Evolutionary conservation across 30 jellyfish, hydroid and myxozoan genomes (phyloP), one percentile per base, ranked within the genome.

Genomic region (Mastigias papua): DNA sequence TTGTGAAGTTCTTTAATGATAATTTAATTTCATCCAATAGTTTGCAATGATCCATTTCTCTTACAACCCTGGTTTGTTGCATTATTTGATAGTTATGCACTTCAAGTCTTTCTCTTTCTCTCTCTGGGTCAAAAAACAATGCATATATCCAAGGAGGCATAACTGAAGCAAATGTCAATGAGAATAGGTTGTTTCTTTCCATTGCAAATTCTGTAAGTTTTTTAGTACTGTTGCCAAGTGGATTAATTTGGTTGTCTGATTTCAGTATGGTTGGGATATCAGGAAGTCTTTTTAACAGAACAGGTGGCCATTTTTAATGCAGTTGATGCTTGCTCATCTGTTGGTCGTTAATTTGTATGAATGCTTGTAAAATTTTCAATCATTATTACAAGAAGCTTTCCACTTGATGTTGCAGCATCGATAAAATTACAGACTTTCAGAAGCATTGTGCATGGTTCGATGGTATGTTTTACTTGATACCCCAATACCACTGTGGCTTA

Each of bases 221-320:
- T 46, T 8, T 46, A 16, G 16, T 46, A 16, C 16, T 46, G 13
- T 6, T 6, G 8, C 60, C 60, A 8, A 6, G 13, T 46, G 60
- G 60, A 25, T 22, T 23, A 16, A 73, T 69, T 8, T 10, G 9
- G 54, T 23, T n/a, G 8, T 6, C 60, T 46, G 60, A 6, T 8
- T 8, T 6, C 60, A 6, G 60, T 6, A 46, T 46, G 60, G 8
- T 74, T 75, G 86, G 86, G 25, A 75, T 30, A 20, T 49, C 48
- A 25, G 48, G 86, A 46, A 54, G 25, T 21, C 62, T 70, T 33
- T 75, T 75, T 51, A 75, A 23, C 19, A 75, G 86, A 28, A 75
- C 31, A 10, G 86, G n/a, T 75, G 15, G 86, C 86, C 86, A 75
- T 75, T 20, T 46, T 75, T 13, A 22, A 35, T 75, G 86, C 86